Percentiles rank a stretch among this genome's conserved stretches.
Conservation (phyloP, 2,888 invertebrate genomes). For the Acrobasis consociella region DNA sequence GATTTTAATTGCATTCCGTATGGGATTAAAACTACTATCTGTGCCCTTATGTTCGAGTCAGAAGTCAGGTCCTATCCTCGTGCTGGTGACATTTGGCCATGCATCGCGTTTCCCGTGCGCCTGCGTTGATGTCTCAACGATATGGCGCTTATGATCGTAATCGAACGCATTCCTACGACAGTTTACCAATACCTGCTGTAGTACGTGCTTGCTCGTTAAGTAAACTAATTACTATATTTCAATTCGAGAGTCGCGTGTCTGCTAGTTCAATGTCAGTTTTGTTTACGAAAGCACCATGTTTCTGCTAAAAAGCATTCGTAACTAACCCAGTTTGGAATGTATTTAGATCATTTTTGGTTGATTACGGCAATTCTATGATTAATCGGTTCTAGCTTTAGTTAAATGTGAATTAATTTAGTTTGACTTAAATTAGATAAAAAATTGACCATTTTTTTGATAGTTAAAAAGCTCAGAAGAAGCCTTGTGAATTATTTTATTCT, state of each 20-base stretch:
- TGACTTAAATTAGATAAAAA: too few relatives aligned
- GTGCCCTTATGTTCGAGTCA: too few relatives aligned
- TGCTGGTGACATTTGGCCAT: slow-evolving; percentile 42
- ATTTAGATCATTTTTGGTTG: too few relatives aligned
- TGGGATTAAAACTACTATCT: too few relatives aligned
- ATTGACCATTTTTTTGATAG: too few relatives aligned
- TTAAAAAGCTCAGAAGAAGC: too few relatives aligned
- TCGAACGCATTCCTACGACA: slow-evolving; percentile 1
- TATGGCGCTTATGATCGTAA: slow-evolving; percentile 29
- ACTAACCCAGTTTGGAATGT: too few relatives aligned
- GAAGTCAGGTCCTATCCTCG: background rate
- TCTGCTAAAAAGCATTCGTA: background rate
- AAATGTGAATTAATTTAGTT: too few relatives aligned
- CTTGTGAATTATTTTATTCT: too few relatives aligned
- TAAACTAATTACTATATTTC: slow-evolving; percentile 44
- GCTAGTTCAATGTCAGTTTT: slow-evolving; percentile 53
- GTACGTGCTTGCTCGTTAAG: slow-evolving; percentile 35
- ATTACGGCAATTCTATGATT: too few relatives aligned
- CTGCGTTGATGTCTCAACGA: slow-evolving; percentile 35
- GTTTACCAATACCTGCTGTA: background rate
- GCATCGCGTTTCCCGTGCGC: slow-evolving; percentile 33
- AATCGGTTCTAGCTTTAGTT: too few relatives aligned
- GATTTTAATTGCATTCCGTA: too few relatives aligned
- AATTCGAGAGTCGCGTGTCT: slow-evolving; percentile 43
- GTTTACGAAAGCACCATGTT: slow-evolving; percentile 40